Conservation (phyloP, 1,140 invertebrate species). For the Heterodera schachtii region DNA sequence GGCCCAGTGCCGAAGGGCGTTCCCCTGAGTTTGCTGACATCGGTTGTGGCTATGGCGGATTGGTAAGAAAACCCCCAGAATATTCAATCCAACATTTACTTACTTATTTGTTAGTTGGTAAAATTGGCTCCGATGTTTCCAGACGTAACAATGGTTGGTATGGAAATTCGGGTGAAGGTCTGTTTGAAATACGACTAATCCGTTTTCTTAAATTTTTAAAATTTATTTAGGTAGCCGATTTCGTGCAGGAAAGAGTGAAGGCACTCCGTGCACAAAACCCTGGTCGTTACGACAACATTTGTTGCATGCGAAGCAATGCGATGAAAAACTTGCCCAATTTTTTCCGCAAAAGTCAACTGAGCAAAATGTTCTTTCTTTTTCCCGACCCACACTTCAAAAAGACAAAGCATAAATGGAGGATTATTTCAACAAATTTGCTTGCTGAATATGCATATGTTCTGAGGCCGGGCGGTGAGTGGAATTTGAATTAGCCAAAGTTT, state of each 20-base stretch:
- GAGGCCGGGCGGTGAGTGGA: conserved; percentile 74
- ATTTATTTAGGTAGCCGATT: conserved; percentile 79
- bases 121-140: conserved; percentile 72
- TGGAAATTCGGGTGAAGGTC: conserved; percentile 94
- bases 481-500: background rate
- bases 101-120: conserved; percentile 36
- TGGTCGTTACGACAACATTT: conserved; percentile 86
- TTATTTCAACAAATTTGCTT: conserved; percentile 87
- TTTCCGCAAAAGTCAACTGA: conserved; percentile 90
- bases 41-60: conserved; percentile 97
- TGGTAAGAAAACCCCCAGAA: conserved; percentile 71
- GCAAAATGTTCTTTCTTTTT: conserved; percentile 99
- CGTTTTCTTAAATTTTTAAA: conserved; percentile 26
- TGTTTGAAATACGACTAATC: background rate
- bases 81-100: background rate
- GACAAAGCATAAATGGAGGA: conserved; percentile 98
- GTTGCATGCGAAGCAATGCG: conserved; percentile 91
- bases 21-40: conserved; percentile 90
- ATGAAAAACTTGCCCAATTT: conserved; percentile 97
- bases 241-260: conserved; percentile 90
- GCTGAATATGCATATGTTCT: conserved; percentile 96
- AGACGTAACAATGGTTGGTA: conserved; percentile 83
- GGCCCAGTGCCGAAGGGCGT: conserved; percentile 69
- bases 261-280: conserved; percentile 79
- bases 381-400: conserved; percentile 99